phyloP scores from a whole-genome alignment of 2,888 invertebrate species.

The Strigamia maritima region DNA sequence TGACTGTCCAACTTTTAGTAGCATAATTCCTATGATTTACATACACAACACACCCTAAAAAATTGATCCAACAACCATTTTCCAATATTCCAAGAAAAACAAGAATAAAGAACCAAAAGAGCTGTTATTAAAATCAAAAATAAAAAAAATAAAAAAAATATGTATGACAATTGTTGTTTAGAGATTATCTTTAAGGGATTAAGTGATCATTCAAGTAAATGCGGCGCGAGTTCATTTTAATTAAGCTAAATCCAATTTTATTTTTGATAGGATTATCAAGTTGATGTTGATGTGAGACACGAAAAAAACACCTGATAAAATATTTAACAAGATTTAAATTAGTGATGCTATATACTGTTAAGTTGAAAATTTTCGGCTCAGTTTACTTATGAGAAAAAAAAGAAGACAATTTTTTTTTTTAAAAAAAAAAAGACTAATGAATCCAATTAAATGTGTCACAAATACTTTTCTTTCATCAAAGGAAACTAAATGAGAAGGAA shows the following conservation, averaged over 20 bases:
- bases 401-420: no score
- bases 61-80: background rate
- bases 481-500: background rate
- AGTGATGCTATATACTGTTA: background rate
- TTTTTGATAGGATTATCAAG: background rate
- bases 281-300: background rate
- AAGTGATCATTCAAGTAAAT: background rate
- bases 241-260: background rate
- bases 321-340: background rate
- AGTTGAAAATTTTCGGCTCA: no score
- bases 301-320: background rate
- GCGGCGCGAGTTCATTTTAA: background rate
- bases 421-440: background rate
- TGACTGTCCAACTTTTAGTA: no score
- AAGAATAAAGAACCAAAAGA: background rate
- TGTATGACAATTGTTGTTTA: background rate
- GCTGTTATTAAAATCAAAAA: no score
- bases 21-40: no score
- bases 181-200: background rate
- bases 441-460: conserved; percentile 4
- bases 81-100: background rate
- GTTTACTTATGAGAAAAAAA: background rate
- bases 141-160: background rate
- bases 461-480: background rate
- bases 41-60: no score